These are phyloP conservation scores for Zophobas atratus DNA, from an alignment of 1,140 invertebrate genomes.

Conservation along the genomic window DNA sequence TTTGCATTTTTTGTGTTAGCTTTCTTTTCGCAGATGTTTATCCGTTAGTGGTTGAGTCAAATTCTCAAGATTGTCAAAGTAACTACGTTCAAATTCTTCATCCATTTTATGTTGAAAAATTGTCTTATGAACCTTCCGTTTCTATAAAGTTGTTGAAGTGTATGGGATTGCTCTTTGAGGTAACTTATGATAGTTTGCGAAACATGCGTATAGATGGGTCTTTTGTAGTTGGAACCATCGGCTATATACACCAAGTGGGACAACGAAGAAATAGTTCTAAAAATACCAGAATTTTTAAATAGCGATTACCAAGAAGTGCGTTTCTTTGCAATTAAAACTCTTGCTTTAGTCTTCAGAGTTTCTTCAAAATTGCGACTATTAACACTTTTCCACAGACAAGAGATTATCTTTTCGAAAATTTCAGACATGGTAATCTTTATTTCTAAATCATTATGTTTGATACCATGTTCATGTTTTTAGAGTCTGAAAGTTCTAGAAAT, in stretches of 20 bases:
- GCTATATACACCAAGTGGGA: conserved; percentile 48
- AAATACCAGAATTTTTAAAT: conserved; percentile 64
- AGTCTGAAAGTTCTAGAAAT: conserved; percentile 57
- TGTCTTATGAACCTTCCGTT: conserved; percentile 63
- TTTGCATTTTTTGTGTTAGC: not conserved
- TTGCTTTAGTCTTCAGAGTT: conserved; percentile 64
- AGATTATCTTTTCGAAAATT: conserved; percentile 58
- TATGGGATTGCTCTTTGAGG: conserved; percentile 61
- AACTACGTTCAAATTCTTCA: conserved; percentile 59
- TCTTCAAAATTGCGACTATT: conserved; percentile 49
- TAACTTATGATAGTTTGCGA: conserved; percentile 43
- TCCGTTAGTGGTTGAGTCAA: conserved; percentile 46
- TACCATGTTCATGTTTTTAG: conserved; percentile 48
- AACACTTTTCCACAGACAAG: conserved; percentile 61
- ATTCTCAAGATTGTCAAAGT: conserved; percentile 45
- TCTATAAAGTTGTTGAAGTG: conserved; percentile 64
- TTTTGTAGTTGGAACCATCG: conserved; percentile 48
- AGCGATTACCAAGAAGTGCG: conserved; percentile 67
- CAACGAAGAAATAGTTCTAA: conserved; percentile 58
- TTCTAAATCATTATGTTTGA: too few species aligned
- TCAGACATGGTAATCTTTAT: conserved; percentile 45
- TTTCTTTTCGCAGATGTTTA: conserved; percentile 47
- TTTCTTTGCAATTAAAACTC: conserved; percentile 64
- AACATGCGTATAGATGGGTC: conserved; percentile 19
- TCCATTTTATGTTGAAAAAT: conserved; percentile 59